Evolutionary conservation across 2,113 vertebrate species (phyloP).

Genomic region (Campylomormyrus numenius): DNA sequence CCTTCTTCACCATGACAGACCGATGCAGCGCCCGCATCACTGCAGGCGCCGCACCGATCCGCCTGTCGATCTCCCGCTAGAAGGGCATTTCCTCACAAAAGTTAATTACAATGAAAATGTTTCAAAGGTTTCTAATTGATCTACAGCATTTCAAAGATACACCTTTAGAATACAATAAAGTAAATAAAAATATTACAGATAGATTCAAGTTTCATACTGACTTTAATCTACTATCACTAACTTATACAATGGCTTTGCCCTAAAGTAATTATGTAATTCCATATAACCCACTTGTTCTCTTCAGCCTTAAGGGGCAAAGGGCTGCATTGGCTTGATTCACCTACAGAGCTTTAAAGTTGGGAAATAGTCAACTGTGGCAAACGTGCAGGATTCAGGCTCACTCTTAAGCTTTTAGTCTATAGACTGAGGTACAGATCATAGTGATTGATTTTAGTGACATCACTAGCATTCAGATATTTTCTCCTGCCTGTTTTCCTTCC

Average conservation of each 20-base stretch:
- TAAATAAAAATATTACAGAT: not conserved
- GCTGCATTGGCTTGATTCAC: not conserved
- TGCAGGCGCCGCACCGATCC: too few species aligned
- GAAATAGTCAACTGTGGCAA: not conserved
- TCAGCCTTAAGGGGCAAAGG: too few species aligned
- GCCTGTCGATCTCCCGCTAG: too few species aligned
- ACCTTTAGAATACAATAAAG: not conserved
- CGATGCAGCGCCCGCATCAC: too few species aligned
- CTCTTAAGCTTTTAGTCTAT: not conserved
- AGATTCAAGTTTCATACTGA: too few species aligned
- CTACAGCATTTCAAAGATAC: constrained; percentile 4
- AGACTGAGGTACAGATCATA: not conserved
- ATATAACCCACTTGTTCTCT: too few species aligned
- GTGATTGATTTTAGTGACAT: not conserved
- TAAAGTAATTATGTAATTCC: too few species aligned
- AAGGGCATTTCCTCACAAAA: not conserved
- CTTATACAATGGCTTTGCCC: too few species aligned
- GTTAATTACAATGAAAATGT: not conserved
- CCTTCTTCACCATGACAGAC: too few species aligned
- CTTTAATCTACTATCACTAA: too few species aligned
- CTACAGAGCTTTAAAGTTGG: not conserved
- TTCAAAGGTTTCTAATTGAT: not conserved
- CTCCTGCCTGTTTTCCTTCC: not conserved
- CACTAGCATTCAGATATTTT: not conserved
- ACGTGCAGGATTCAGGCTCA: not conserved